Conservation (phyloP, 2,888 invertebrate species). For the Drosophila helvetica region DNA sequence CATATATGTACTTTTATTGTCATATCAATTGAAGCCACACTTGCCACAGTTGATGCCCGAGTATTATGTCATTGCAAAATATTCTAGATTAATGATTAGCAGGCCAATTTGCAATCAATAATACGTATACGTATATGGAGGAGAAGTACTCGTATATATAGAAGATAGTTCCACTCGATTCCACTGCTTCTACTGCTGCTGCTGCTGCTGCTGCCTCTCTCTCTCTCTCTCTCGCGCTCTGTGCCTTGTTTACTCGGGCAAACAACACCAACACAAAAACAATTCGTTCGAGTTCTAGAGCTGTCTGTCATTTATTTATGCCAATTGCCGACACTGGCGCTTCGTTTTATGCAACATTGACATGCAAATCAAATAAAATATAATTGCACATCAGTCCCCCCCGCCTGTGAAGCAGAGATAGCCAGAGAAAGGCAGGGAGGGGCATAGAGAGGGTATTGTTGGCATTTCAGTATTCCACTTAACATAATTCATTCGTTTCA, state of each 20-base stretch:
- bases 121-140: background rate
- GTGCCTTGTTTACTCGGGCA: constrained; percentile 47
- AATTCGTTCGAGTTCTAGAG: constrained; percentile 14
- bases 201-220: constrained; percentile 6
- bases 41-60: background rate
- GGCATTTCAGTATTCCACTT: constrained; percentile 31
- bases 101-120: constrained; percentile 68
- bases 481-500: constrained; percentile 36
- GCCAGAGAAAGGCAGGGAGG: too few species aligned
- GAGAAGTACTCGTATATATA: background rate
- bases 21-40: constrained; percentile 23
- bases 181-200: background rate
- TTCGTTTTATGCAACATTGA: constrained; percentile 65
- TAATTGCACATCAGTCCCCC: constrained; percentile 44
- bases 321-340: constrained; percentile 53
- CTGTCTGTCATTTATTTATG: constrained; percentile 57
- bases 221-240: background rate
- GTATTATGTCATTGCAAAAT: constrained; percentile 37
- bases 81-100: constrained; percentile 50
- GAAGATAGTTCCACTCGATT: constrained; percentile 19
- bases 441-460: background rate
- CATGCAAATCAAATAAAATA: constrained; percentile 62
- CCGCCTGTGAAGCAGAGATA: background rate
- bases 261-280: constrained; percentile 34
- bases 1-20: constrained; percentile 3